A percentile compares a stretch with the other conserved stretches of the same genome.
phyloP scores from a whole-genome alignment of 2,797 vertebrate species.

The Manis pentadactyla region DNA sequence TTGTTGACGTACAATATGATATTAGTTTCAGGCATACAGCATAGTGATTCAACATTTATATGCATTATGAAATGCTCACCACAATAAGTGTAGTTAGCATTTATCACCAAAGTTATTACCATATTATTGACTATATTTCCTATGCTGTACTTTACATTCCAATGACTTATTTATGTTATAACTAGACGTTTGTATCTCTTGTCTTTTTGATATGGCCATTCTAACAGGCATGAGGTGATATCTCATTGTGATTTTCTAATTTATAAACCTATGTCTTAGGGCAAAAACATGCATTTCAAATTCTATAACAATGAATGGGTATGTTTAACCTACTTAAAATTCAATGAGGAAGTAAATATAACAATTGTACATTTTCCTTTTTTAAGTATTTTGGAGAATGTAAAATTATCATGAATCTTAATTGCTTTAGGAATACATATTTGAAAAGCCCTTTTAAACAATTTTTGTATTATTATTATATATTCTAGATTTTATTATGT shows the following conservation, averaged over 20 bases:
- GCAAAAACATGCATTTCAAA: not conserved
- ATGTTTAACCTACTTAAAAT: not conserved
- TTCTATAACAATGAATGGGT: not conserved
- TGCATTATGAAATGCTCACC: too few relatives aligned
- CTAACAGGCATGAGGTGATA: too few relatives aligned
- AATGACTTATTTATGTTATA: too few relatives aligned
- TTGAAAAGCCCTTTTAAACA: not conserved
- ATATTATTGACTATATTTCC: too few relatives aligned
- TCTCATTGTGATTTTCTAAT: not conserved
- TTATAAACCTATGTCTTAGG: not conserved
- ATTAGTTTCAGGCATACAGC: too few relatives aligned
- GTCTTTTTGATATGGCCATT: too few relatives aligned
- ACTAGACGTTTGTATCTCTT: too few relatives aligned
- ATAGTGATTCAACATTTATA: too few relatives aligned
- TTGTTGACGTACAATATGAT: too few relatives aligned
- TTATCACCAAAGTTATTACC: too few relatives aligned
- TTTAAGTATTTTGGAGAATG: not conserved
- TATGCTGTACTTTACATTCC: too few relatives aligned
- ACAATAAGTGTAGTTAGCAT: too few relatives aligned
- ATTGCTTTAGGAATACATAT: not conserved
- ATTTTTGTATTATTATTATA: not conserved
- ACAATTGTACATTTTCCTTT: not conserved
- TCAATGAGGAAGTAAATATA: not conserved
- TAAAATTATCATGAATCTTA: not conserved
- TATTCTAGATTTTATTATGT: not conserved